Evolutionary conservation across 2,797 vertebrate genomes (phyloP).

Genomic region (Alectoris magna): DNA sequence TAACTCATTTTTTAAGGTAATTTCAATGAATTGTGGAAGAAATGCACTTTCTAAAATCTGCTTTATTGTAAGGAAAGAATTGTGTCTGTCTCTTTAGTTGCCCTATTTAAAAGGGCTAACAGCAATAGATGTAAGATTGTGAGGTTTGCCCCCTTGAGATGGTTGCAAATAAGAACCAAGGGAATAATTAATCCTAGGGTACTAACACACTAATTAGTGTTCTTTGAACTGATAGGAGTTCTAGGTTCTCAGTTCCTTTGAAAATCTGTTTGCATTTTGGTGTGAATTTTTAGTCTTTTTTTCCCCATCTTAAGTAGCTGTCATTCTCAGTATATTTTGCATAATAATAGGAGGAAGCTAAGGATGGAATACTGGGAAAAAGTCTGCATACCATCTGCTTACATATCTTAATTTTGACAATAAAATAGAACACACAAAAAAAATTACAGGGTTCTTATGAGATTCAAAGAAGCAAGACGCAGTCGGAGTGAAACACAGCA

Average conservation of each 20-base stretch:
- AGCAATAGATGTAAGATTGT: not conserved
- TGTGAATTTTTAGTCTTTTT: not conserved
- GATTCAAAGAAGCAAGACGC: not conserved
- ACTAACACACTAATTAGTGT: not conserved
- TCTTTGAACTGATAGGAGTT: not conserved
- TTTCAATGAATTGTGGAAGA: not conserved
- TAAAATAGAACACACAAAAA: not conserved
- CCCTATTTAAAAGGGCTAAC: not conserved
- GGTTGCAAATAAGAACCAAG: not conserved
- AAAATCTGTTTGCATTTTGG: slow-evolving; percentile 9
- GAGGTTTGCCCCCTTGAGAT: slow-evolving; percentile 6
- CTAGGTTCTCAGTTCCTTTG: not conserved
- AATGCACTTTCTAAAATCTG: not conserved
- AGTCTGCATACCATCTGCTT: not conserved
- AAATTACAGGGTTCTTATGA: not conserved
- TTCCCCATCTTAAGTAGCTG: not conserved
- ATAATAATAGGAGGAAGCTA: not conserved
- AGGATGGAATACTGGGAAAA: not conserved
- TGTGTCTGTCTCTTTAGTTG: not conserved
- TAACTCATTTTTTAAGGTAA: not conserved
- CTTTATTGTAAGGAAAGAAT: not conserved
- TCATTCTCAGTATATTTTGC: slow-evolving; percentile 2
- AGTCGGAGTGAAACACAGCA: not conserved
- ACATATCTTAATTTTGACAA: not conserved
- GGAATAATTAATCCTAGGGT: not conserved